Percentiles rank a stretch among this genome's conserved stretches.
Evolutionary conservation across 2,888 invertebrate species (phyloP).

Genomic region (Stramonita haemastoma): DNA sequence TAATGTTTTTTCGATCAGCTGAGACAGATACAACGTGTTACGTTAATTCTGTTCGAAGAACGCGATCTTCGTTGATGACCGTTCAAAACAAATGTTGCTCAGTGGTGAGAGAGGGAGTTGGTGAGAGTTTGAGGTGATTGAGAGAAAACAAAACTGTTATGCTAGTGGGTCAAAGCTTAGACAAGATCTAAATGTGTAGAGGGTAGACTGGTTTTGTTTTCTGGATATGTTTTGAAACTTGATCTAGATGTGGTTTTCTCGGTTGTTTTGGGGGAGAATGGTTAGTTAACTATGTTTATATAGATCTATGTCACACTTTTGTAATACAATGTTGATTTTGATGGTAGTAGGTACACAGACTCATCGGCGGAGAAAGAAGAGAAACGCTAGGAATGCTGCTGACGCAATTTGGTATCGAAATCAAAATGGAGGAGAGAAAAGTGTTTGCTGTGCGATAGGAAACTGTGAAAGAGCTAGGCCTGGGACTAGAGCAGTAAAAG

Average conservation of each 20-base stretch:
- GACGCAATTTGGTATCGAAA: not conserved
- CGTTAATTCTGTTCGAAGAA: not conserved
- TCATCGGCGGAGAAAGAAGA: too few species aligned
- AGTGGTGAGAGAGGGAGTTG: not conserved
- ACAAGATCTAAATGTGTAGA: not conserved
- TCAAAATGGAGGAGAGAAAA: constrained; percentile 5
- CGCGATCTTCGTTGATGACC: not conserved
- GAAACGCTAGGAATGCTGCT: constrained; percentile 13
- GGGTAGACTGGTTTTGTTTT: not conserved
- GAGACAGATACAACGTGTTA: not conserved
- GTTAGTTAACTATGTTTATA: not conserved
- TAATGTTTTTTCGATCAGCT: not conserved
- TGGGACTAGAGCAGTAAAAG: too few species aligned
- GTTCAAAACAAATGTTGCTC: too few species aligned
- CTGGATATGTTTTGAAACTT: not conserved
- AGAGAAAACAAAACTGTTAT: not conserved
- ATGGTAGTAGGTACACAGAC: not conserved
- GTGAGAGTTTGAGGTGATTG: too few species aligned
- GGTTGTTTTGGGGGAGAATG: not conserved
- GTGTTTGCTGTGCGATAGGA: not conserved
- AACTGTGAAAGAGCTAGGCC: too few species aligned
- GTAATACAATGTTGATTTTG: not conserved
- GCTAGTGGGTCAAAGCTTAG: not conserved
- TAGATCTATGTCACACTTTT: not conserved
- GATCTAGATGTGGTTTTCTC: not conserved